These are phyloP conservation scores for Brachyopa scutellaris DNA, from an alignment of 2,888 invertebrate genomes.

Conservation along the genomic window DNA sequence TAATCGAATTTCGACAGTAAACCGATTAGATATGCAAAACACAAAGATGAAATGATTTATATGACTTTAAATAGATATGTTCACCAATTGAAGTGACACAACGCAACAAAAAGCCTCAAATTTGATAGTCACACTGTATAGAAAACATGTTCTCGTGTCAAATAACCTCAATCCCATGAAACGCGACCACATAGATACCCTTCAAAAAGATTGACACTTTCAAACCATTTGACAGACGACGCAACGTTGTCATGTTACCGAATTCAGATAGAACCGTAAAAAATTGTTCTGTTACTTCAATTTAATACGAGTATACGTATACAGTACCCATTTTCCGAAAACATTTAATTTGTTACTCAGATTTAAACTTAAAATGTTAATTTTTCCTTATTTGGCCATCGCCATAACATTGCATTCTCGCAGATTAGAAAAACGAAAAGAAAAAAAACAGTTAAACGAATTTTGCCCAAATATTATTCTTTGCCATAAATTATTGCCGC, in stretches of 20 bases:
- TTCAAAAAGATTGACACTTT: constrained; percentile 69
- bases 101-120: no score
- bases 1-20: no score
- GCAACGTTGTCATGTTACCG: constrained; percentile 32
- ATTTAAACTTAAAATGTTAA: neutral
- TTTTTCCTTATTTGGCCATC: neutral
- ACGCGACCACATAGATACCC: constrained; percentile 45
- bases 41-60: no score
- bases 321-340: constrained; percentile 5
- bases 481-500: constrained; percentile 67
- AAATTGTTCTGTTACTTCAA: neutral
- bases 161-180: constrained; percentile 37
- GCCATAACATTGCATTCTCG: neutral
- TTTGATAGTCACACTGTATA: neutral
- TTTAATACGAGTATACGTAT: neutral
- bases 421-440: neutral
- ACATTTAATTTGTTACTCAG: constrained; percentile 35
- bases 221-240: constrained; percentile 31
- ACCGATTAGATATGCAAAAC: no score
- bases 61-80: no score
- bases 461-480: constrained; percentile 66
- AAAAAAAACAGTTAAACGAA: constrained; percentile 51
- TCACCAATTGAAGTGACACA: no score
- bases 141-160: constrained; percentile 13
- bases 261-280: neutral